Evolutionary conservation across 2,888 invertebrate genomes (phyloP).

Genomic region (Drosophila pseudotakahashii): DNA sequence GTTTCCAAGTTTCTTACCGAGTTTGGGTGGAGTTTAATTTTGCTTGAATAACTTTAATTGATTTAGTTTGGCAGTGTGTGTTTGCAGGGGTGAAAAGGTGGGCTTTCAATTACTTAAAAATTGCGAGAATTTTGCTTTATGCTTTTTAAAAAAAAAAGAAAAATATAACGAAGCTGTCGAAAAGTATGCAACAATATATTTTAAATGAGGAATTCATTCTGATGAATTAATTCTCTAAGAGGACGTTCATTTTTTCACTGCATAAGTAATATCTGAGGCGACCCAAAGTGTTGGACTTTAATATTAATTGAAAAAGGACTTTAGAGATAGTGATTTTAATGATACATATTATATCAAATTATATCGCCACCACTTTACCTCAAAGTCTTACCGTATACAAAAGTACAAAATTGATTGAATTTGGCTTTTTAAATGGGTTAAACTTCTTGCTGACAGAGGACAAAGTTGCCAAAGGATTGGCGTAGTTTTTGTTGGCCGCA

Average conservation of each 20-base stretch:
- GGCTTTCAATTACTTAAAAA: constrained; percentile 70
- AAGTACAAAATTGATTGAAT: constrained; percentile 21
- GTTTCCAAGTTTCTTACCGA: constrained; percentile 27
- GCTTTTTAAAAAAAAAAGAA: no score
- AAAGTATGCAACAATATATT: no score
- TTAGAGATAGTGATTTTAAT: no score
- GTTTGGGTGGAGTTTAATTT: constrained; percentile 53
- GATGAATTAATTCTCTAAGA: no score
- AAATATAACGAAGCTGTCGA: no score
- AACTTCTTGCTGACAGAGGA: constrained; percentile 49
- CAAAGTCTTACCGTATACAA: background rate
- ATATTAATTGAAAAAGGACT: no score
- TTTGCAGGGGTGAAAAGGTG: constrained; percentile 1
- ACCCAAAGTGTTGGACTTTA: no score
- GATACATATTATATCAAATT: no score
- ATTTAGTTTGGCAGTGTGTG: constrained; percentile 61
- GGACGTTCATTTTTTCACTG: no score
- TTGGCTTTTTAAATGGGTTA: constrained; percentile 21
- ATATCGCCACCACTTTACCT: no score
- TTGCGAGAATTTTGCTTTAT: constrained; percentile 14
- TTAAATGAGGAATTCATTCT: no score
- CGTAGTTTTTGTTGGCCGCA: constrained; percentile 61
- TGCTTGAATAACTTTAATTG: constrained; percentile 77
- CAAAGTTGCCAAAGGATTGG: constrained; percentile 48
- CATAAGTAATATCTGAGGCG: no score